Evolutionary conservation across 2,113 vertebrate genomes (phyloP).

Genomic region (Gavialis gangeticus): DNA sequence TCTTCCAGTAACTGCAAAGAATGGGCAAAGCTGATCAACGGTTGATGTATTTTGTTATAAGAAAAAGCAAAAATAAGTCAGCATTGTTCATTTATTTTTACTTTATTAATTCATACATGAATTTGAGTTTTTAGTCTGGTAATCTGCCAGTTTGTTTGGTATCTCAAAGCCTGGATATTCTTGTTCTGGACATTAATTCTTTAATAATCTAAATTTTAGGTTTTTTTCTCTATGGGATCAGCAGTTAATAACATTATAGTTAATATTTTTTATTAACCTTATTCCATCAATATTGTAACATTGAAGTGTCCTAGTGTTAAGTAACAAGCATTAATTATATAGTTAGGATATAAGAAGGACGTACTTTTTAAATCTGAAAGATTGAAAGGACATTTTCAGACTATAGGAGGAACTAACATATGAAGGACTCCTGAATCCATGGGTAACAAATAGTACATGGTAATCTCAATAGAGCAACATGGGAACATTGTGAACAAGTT

Average conservation of each 20-base stretch:
- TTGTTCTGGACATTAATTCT: background rate
- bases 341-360: background rate
- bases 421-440: background rate
- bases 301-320: background rate
- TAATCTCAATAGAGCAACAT: background rate
- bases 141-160: background rate
- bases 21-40: background rate
- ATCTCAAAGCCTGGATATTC: background rate
- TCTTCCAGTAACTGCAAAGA: background rate
- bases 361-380: slow-evolving; percentile 4
- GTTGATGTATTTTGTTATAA: background rate
- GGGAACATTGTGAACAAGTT: background rate
- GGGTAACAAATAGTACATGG: background rate
- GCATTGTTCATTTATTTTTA: background rate
- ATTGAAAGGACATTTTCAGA: background rate
- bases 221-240: background rate
- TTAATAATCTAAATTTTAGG: background rate
- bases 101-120: background rate
- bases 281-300: background rate
- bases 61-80: background rate
- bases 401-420: slow-evolving; percentile 2
- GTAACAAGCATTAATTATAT: background rate
- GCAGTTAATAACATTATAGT: background rate
- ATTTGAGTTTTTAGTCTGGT: background rate
- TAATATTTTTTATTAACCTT: background rate